Conservation (phyloP, 30 jellyfish, hydroid and myxozoan species). For the Hydractinia echinata region DNA sequence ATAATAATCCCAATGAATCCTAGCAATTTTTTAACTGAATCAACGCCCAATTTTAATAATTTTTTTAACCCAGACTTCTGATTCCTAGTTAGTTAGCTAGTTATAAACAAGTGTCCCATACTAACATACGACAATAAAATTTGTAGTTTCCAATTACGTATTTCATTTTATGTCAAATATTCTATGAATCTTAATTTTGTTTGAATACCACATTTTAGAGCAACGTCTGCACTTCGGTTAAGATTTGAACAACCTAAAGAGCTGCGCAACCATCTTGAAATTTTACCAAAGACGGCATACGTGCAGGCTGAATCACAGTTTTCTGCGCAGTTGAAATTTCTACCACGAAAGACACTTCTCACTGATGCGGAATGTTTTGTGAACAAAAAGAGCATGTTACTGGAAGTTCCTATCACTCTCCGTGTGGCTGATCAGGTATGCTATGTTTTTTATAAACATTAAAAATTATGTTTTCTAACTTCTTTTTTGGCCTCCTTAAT, state of each 20-base stretch:
- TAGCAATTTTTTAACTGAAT: too few species aligned
- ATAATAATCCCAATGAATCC: too few species aligned
- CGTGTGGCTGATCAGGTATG: slow-evolving; percentile 97
- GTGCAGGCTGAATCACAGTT: slow-evolving; percentile 95
- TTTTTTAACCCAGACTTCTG: too few species aligned
- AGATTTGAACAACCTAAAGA: slow-evolving; percentile 86
- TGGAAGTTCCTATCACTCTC: slow-evolving; percentile 69
- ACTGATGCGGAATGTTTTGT: slow-evolving; percentile 52
- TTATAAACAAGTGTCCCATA: too few species aligned
- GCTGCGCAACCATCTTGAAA: slow-evolving; percentile 70
- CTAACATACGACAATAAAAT: too few species aligned
- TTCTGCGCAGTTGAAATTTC: slow-evolving; percentile 93
- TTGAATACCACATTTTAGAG: slow-evolving; percentile 37
- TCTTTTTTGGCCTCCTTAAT: not conserved
- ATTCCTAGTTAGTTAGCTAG: too few species aligned
- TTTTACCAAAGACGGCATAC: slow-evolving; percentile 89
- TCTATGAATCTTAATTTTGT: too few species aligned
- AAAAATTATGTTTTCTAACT: not conserved
- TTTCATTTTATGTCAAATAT: too few species aligned
- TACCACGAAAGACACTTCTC: slow-evolving; percentile 64
- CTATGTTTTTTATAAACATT: not conserved
- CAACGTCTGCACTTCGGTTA: slow-evolving; percentile 88
- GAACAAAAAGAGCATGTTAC: slow-evolving; percentile 36
- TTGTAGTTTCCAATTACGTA: too few species aligned
- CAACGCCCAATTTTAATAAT: too few species aligned